Evolutionary conservation across 2,888 invertebrate genomes (phyloP).

Genomic region (Amphipyra tragopoginis): DNA sequence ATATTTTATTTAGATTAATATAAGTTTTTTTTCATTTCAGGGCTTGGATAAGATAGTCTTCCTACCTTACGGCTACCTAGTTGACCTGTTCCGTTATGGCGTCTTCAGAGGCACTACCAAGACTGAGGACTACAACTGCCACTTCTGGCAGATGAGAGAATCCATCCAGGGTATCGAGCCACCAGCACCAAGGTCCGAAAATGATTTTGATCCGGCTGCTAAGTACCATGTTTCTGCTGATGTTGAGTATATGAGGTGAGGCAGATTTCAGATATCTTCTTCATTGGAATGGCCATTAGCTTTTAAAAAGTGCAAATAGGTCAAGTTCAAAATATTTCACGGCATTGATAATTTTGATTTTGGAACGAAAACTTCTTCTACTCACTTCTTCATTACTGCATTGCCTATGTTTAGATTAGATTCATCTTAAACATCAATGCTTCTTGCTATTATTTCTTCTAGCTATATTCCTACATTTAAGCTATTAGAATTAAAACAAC

Average conservation of each 20-base stretch:
- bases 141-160: conserved; percentile 91
- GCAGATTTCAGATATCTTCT: background rate
- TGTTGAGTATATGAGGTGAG: conserved; percentile 92
- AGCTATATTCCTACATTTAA: no score
- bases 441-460: no score
- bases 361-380: no score
- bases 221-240: conserved; percentile 92
- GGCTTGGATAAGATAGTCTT: conserved; percentile 93
- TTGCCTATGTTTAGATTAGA: no score
- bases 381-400: no score
- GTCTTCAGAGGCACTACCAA: conserved; percentile 91
- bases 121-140: conserved; percentile 91
- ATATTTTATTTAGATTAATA: no score
- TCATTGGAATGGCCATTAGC: no score
- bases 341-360: no score
- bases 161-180: conserved; percentile 91
- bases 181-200: conserved; percentile 90
- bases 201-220: conserved; percentile 92
- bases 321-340: no score
- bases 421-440: no score
- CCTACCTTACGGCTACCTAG: conserved; percentile 92
- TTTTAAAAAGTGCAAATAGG: no score
- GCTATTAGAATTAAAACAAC: no score
- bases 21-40: conserved; percentile 66
- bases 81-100: conserved; percentile 93